phyloP scores from a whole-genome alignment of 2,797 vertebrate species.

The Fundulus diaphanus region DNA sequence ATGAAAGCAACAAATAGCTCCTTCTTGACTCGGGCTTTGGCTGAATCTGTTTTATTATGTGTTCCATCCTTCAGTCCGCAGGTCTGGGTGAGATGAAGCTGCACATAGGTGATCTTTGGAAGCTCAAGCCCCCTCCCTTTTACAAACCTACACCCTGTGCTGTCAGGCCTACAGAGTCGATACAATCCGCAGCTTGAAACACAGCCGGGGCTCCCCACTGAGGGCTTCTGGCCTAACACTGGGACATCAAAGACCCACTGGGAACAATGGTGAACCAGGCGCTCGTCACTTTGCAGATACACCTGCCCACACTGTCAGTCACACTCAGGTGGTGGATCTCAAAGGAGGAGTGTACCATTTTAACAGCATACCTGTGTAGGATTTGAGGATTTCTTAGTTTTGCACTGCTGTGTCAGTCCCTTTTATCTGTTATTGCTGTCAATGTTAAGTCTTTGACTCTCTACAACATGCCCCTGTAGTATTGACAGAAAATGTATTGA shows the following conservation, averaged over 20 bases:
- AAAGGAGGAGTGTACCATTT: conserved; percentile 27
- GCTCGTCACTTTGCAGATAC: conserved; percentile 76
- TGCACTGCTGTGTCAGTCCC: neutral
- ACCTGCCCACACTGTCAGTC: conserved; percentile 85
- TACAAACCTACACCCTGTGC: conserved; percentile 50
- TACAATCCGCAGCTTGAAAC: conserved; percentile 78
- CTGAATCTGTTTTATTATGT: conserved; percentile 22
- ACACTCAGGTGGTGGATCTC: conserved; percentile 62
- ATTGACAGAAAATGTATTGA: conserved; percentile 3
- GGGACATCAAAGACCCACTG: conserved; percentile 88
- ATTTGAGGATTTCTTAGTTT: neutral
- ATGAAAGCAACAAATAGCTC: conserved; percentile 2
- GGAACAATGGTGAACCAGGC: conserved; percentile 86
- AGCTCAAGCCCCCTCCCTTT: conserved; percentile 32
- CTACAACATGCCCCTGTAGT: neutral
- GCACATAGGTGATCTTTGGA: conserved; percentile 25
- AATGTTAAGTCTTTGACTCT: neutral
- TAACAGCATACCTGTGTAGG: conserved; percentile 1
- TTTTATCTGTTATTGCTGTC: conserved; percentile 7
- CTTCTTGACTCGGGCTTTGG: neutral
- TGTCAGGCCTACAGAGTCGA: conserved; percentile 73
- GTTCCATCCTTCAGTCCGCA: conserved; percentile 15
- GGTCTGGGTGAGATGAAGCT: conserved; percentile 43
- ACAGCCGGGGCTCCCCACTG: conserved; percentile 83
- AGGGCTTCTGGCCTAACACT: conserved; percentile 81